Evolutionary conservation across 2,797 vertebrate species (phyloP).

Genomic region (Pangasius krempfi): DNA sequence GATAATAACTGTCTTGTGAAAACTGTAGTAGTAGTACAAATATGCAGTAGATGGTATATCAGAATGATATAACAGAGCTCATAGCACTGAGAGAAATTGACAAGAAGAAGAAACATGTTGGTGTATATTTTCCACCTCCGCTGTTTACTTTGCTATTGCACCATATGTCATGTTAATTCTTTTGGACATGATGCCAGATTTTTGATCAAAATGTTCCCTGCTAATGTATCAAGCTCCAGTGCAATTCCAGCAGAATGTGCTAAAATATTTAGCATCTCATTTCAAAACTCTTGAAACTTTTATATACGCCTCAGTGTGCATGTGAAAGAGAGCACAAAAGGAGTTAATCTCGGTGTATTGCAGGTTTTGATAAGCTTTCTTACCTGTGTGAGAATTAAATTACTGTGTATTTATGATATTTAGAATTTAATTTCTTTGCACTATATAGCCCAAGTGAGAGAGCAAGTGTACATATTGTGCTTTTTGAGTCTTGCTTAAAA

Average conservation of each 20-base stretch:
- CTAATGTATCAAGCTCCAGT: neutral
- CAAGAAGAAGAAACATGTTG: neutral
- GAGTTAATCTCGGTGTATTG: neutral
- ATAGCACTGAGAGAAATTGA: neutral
- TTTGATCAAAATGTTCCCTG: neutral
- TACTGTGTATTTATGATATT: neutral
- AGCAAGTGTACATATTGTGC: neutral
- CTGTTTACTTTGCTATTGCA: neutral
- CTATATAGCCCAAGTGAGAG: neutral
- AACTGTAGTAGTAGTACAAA: too few relatives aligned
- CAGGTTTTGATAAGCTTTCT: neutral
- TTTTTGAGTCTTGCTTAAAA: neutral
- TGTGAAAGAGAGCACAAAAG: neutral
- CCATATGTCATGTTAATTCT: neutral
- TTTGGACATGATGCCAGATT: neutral
- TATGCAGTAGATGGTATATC: neutral
- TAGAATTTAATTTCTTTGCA: neutral
- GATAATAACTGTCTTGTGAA: too few relatives aligned
- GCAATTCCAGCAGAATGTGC: slow-evolving; percentile 5
- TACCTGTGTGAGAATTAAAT: neutral
- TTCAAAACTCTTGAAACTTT: slow-evolving; percentile 6
- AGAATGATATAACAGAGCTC: neutral
- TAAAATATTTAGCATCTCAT: slow-evolving; percentile 12
- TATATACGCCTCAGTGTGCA: neutral
- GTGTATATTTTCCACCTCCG: neutral